Base-by-base conservation (phyloP, 2,113 vertebrate species). In the Reinhardtius hippoglossoides region DNA sequence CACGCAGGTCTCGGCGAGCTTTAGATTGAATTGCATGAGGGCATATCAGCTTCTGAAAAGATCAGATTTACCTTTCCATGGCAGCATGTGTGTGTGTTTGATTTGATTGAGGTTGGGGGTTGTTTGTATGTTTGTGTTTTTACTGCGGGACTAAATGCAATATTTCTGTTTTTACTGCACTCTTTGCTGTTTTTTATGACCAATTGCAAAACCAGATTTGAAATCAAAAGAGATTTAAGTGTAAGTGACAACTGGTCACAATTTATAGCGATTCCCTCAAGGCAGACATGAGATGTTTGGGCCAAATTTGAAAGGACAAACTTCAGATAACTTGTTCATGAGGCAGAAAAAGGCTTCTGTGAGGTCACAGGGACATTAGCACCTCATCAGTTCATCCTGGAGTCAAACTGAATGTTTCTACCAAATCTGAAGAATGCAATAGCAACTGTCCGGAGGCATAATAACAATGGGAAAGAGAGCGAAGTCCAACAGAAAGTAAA, bases 11-110 rank as follows among this genome's bases (percentile, higher is more conserved):
- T 85, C 74, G 68, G 54, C 80, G 86, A 91, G 82, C 75, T 84
- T 69, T 46, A 67, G 84, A 90, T 89, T 89, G 79, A 81, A 91
- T 91, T 89, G 83, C 67, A 87, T 78, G 74, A 35, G 75, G 57
- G 60, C 81, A 64, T 73, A 68, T 81, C 56, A 54, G 78, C 58
- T 67, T 82, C 73, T 81, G 87, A 69, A 68, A 37, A 67, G 69
- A 87, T 86, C 68, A 78, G 61, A 46, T 67, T 63, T 80, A 24
- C 42, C 74, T 87, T 69, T 80, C 37, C 5, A 48, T 48, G 50
- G 79, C 54, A 61, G 72, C 46, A 54, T 54, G 70, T 74, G 58
- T 74, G 58, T 76, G 64, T 74, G 46, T 67, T 57, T 83, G 68
- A 90, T 79, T 78, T 57, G 20, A 76, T 67, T 84, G 63, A 56